Evolutionary conservation across 2,797 vertebrate species (phyloP).

Genomic region (Sebastes nivosus): DNA sequence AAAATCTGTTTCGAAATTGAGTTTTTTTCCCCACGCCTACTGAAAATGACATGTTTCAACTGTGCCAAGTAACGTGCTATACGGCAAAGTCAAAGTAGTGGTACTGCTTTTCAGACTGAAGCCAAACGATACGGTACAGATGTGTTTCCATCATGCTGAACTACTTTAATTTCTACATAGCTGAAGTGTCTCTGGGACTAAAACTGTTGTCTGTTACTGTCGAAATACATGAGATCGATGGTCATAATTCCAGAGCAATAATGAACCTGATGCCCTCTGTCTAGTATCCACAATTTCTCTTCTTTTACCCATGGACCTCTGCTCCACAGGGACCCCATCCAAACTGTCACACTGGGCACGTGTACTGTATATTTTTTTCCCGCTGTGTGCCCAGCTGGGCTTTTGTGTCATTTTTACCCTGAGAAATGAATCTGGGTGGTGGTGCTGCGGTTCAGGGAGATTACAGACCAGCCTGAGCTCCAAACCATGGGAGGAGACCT

Average conservation of each 20-base stretch:
- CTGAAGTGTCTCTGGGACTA: background rate
- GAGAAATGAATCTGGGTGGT: conserved; percentile 69
- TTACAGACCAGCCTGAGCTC: conserved; percentile 69
- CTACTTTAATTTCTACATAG: background rate
- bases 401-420: conserved; percentile 49
- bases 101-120: background rate
- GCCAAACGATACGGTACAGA: background rate
- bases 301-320: background rate
- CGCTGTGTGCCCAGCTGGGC: conserved; percentile 34
- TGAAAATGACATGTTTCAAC: background rate
- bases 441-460: conserved; percentile 65
- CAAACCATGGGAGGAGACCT: conserved; percentile 75
- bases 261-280: background rate
- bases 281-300: background rate
- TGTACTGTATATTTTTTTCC: conserved; percentile 13
- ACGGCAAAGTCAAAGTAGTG: background rate
- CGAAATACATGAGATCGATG: background rate
- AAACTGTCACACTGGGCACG: conserved; percentile 37
- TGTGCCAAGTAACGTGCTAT: background rate
- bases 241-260: background rate
- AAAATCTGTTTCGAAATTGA: too few species aligned
- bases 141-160: background rate
- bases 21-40: too few species aligned
- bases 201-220: background rate
- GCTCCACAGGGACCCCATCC: conserved; percentile 10